phyloP scores from a whole-genome alignment of 1,140 invertebrate genomes.

The Drosophila subpulchrella region DNA sequence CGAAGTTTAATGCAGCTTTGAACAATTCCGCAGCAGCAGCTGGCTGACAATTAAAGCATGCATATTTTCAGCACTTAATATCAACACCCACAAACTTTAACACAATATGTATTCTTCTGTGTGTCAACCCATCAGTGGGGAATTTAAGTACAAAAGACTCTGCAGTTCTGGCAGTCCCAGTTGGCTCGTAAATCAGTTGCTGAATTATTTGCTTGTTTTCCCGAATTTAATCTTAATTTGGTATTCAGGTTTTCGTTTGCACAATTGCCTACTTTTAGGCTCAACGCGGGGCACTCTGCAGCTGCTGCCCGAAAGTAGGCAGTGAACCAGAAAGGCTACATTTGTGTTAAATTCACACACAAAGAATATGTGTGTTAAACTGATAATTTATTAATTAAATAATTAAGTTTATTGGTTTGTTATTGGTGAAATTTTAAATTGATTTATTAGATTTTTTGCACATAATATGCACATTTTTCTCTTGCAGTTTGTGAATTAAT shows the following conservation, averaged over 20 bases:
- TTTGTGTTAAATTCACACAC: constrained; percentile 9
- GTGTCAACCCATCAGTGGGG: not conserved
- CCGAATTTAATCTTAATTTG: constrained; percentile 45
- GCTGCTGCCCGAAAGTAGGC: constrained; percentile 55
- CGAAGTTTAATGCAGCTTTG: constrained; percentile 25
- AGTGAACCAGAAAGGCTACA: constrained; percentile 17
- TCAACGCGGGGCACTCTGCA: constrained; percentile 1
- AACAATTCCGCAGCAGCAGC: constrained; percentile 7
- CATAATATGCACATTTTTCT: not conserved
- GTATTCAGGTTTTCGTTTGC: constrained; percentile 23
- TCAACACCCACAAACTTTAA: constrained; percentile 33
- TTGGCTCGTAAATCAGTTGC: constrained; percentile 45
- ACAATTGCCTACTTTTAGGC: constrained; percentile 54
- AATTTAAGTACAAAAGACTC: constrained; percentile 11
- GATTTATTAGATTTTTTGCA: constrained; percentile 2
- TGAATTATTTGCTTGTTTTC: constrained; percentile 17
- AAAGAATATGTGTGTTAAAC: not conserved
- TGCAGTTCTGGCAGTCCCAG: constrained; percentile 31
- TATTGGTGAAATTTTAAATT: not conserved
- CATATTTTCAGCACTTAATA: constrained; percentile 64
- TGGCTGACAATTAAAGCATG: constrained; percentile 43
- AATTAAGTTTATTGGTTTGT: constrained; percentile 1
- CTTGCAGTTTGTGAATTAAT: not conserved
- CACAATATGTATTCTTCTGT: not conserved
- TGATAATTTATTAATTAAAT: not conserved